Conservation (phyloP, 2,113 vertebrate species). For the Saguinus imperator region DNA sequence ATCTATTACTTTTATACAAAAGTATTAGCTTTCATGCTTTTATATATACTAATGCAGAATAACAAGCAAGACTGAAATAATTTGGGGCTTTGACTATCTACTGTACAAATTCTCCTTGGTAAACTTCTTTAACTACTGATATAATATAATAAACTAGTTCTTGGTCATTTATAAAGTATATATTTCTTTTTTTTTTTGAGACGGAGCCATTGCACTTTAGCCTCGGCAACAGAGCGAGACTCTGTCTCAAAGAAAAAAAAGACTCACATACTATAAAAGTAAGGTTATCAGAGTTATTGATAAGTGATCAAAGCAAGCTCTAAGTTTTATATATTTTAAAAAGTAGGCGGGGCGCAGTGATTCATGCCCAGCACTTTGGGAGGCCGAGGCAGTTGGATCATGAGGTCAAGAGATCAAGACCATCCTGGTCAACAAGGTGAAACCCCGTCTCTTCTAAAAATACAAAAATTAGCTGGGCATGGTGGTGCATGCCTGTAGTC, state of each 20-base stretch:
- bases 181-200: background rate
- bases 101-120: conserved; percentile 38
- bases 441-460: no score
- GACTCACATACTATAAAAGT: background rate
- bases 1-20: conserved; percentile 52
- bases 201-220: background rate
- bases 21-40: conserved; percentile 41
- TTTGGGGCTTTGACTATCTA: conserved; percentile 24
- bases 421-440: no score
- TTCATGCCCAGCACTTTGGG: no score
- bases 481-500: no score
- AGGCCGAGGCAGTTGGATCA: no score
- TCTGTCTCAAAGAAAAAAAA: background rate
- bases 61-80: conserved; percentile 40
- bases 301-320: background rate
- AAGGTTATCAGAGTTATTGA: background rate
- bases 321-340: background rate
- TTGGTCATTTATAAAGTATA: conserved; percentile 63
- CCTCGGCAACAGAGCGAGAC: background rate
- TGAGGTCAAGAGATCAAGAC: no score
- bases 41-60: background rate
- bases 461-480: no score
- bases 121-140: conserved; percentile 52
- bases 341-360: no score
- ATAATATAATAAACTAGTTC: conserved; percentile 34